Conservation (phyloP, 2,888 invertebrate species). For the Magallana nippona region DNA sequence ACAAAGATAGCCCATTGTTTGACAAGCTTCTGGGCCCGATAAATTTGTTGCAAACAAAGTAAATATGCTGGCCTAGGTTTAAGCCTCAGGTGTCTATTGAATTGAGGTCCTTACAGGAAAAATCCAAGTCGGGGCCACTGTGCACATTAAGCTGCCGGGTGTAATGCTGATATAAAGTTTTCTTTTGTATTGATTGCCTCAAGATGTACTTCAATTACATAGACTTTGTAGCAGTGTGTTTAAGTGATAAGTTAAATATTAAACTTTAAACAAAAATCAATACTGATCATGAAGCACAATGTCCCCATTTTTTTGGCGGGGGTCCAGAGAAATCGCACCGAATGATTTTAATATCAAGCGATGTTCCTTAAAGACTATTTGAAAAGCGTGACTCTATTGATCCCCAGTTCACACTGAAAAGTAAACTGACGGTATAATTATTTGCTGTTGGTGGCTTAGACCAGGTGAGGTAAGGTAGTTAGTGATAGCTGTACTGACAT, state of each 20-base stretch:
- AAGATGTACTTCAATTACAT: slow-evolving; percentile 18
- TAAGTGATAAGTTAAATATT: slow-evolving; percentile 36
- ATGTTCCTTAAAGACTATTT: slow-evolving; percentile 52
- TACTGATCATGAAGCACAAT: not conserved
- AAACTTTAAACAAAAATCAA: slow-evolving; percentile 21
- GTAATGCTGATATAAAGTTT: slow-evolving; percentile 17
- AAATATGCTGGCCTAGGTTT: slow-evolving; percentile 49
- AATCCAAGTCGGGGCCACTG: not conserved
- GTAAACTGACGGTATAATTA: slow-evolving; percentile 40
- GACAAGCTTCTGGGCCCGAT: slow-evolving; percentile 46
- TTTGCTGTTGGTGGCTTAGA: slow-evolving; percentile 1
- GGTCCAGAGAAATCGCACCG: slow-evolving; percentile 48
- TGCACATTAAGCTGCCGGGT: slow-evolving; percentile 12
- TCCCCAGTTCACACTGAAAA: slow-evolving; percentile 35
- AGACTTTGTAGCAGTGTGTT: slow-evolving; percentile 16
- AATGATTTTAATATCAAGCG: slow-evolving; percentile 52
- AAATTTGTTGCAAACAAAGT: slow-evolving; percentile 52
- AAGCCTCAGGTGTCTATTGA: slow-evolving; percentile 50
- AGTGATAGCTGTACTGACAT: not conserved
- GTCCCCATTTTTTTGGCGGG: slow-evolving; percentile 45
- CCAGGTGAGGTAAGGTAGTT: slow-evolving; percentile 35
- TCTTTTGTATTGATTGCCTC: slow-evolving; percentile 1
- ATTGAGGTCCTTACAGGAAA: slow-evolving; percentile 22
- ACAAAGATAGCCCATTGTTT: slow-evolving; percentile 51
- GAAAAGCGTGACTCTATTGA: slow-evolving; percentile 46